Base-by-base conservation (phyloP, 1,140 invertebrate species). In the Drosophila kohkoa region DNA sequence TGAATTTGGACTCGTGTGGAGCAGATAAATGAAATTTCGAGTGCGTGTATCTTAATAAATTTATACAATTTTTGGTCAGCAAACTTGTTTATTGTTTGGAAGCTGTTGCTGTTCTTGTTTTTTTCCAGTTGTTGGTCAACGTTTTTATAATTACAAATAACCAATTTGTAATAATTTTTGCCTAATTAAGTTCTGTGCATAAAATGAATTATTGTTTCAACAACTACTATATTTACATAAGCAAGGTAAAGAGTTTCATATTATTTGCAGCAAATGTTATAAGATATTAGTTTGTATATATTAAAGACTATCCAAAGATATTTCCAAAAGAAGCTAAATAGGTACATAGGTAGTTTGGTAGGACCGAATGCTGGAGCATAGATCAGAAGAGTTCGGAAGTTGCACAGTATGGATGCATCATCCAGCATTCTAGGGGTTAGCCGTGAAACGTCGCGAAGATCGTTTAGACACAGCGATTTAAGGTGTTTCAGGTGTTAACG, bases 61-160 rank as follows among this genome's bases (percentile, higher is more conserved):
- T 43, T n/a, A 0, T 13, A 48, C 46, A 48, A 15, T 20, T 48
- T 48, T 48, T 43, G 46, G 1, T 1, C 16, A 48, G 13, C 15
- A 48, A 48, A 38, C 8, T 10, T 16, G 46, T 48, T 48, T 6
- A 48, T 48, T 48, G 45, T 15, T 13, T 32, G 7, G 7, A 32
- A 13, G 6, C 45, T 15, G 49, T 10, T 55, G 30, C 51, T 30
- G 41, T 4, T 62, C 15, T 46, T 51, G 25, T 69, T 62, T 2
- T 41, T 59, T 55, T 72, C n/a, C 38, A 55, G 54, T 35, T 16
- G 54, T 43, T 51, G 46, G 28, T 59, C 52, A 48, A 43, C 55
- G 59, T 82, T 68, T 54, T 63, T 62, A 68, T 82, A 72, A 78
- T 85, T 85, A 85, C 77, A 71, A 75, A 85, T 85, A 25, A 25